Conservation (phyloP, 2,113 vertebrate genomes). For the Haplochromis burtoni region DNA sequence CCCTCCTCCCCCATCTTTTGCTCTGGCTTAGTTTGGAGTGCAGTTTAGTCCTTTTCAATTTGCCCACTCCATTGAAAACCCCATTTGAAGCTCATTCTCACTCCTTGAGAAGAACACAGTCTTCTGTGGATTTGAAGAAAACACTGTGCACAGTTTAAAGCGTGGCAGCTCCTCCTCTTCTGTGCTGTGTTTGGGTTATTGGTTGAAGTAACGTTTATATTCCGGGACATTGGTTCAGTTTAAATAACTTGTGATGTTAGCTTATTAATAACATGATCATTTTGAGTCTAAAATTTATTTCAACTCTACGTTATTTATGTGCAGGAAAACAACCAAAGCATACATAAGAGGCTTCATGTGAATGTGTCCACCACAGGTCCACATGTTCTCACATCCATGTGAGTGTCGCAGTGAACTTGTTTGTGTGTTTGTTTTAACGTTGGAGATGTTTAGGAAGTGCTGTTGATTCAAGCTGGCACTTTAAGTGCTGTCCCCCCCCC, state of each 20-base stretch:
- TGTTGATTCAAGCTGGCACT: slow-evolving; percentile 68
- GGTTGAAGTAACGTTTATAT: neutral
- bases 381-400: neutral
- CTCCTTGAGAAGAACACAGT: slow-evolving; percentile 33
- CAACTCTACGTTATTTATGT: neutral
- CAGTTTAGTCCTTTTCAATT: slow-evolving; percentile 74
- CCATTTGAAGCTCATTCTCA: slow-evolving; percentile 51
- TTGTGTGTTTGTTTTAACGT: slow-evolving; percentile 71
- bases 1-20: slow-evolving; percentile 56
- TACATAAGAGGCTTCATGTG: neutral
- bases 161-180: neutral
- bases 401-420: slow-evolving; percentile 25
- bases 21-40: slow-evolving; percentile 62
- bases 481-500: slow-evolving; percentile 57
- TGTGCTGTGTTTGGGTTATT: neutral
- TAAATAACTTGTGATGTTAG: neutral
- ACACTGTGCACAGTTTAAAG: neutral
- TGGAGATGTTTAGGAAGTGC: slow-evolving; percentile 63
- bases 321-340: neutral
- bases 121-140: slow-evolving; percentile 23
- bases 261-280: neutral
- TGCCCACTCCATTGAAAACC: slow-evolving; percentile 73
- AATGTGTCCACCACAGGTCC: neutral
- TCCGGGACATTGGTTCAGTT: neutral
- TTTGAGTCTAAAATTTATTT: neutral